Evolutionary conservation across 2,797 vertebrate genomes (phyloP).

Genomic region (Argentina silus): DNA sequence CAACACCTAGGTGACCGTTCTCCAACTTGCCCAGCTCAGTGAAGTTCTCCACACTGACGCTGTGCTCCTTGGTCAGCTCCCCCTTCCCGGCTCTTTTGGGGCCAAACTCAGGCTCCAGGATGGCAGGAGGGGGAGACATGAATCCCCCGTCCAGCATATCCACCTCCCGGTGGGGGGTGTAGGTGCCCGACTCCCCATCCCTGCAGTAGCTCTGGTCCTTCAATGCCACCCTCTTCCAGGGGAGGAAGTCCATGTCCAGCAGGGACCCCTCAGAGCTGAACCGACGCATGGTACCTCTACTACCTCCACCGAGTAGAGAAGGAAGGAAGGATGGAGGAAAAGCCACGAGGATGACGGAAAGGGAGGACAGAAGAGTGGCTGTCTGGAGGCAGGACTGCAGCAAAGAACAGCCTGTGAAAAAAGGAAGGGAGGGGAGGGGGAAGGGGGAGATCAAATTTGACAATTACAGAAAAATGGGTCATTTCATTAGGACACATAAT

Average conservation of each 20-base stretch:
- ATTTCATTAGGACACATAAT: constrained; percentile 3
- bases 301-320: background rate
- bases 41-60: constrained; percentile 72
- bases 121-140: constrained; percentile 5
- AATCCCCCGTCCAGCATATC: background rate
- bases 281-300: constrained; percentile 64
- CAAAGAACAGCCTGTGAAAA: constrained; percentile 19
- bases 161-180: background rate
- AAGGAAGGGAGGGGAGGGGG: background rate
- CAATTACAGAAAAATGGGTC: constrained; percentile 19
- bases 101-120: constrained; percentile 35
- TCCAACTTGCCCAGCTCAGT: constrained; percentile 44
- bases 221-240: constrained; percentile 60
- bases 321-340: background rate
- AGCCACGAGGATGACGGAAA: constrained; percentile 19
- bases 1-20: constrained; percentile 54
- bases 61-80: constrained; percentile 64
- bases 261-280: constrained; percentile 82
- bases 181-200: constrained; percentile 21
- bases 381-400: background rate
- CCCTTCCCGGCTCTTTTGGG: background rate
- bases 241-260: constrained; percentile 72
- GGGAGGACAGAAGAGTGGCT: background rate
- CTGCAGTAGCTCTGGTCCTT: constrained; percentile 22
- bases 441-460: constrained; percentile 16